Conservation (phyloP, 2,888 invertebrate species). For the Melolontha melolontha region DNA sequence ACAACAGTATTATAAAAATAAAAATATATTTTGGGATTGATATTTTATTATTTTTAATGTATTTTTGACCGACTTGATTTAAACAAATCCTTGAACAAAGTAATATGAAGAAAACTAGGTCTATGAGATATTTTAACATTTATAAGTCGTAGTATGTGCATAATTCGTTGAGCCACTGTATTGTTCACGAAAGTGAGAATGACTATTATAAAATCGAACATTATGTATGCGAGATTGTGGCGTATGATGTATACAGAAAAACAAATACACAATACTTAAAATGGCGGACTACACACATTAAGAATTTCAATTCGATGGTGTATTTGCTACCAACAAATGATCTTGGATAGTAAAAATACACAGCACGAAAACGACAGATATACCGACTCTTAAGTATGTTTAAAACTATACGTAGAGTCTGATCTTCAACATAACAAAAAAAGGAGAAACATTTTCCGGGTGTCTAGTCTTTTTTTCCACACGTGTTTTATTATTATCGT, state of each 20-base stretch:
- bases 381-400: slow-evolving; percentile 9
- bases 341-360: slow-evolving; percentile 16
- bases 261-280: slow-evolving; percentile 12
- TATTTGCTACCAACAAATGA: slow-evolving; percentile 8
- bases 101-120: too few species aligned
- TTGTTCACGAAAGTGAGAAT: too few species aligned
- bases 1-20: too few species aligned
- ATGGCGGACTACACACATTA: slow-evolving; percentile 4
- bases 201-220: slow-evolving; percentile 3
- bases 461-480: slow-evolving; percentile 43
- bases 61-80: too few species aligned
- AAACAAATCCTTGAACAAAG: too few species aligned
- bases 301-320: slow-evolving; percentile 21
- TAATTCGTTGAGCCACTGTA: too few species aligned
- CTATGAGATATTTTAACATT: too few species aligned
- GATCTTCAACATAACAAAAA: slow-evolving; percentile 22
- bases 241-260: slow-evolving; percentile 7
- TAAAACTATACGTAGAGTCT: slow-evolving; percentile 20
- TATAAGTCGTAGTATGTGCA: too few species aligned
- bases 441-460: slow-evolving; percentile 46
- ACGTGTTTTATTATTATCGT: slow-evolving; percentile 48
- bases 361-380: slow-evolving; percentile 6
- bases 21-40: too few species aligned
- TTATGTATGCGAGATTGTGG: slow-evolving; percentile 13
- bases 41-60: too few species aligned